These are phyloP conservation scores for Heteromurus nitidus DNA, from an alignment of 2,888 invertebrate genomes.

Conservation along the genomic window DNA sequence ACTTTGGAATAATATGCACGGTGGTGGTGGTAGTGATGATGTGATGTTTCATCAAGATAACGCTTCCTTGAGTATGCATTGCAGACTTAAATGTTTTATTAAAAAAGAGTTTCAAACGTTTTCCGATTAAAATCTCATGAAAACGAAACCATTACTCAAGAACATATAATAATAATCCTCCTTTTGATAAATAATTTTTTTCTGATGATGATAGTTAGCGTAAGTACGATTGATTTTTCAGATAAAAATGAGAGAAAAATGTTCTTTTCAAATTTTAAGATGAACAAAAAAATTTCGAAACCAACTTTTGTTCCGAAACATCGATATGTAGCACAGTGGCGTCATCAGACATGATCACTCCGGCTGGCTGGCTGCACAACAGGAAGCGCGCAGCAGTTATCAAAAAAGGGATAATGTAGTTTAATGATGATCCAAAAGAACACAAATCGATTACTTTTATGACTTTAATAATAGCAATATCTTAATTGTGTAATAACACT, in stretches of 20 bases:
- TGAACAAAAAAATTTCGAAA: neutral
- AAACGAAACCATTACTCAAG: neutral
- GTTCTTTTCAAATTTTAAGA: no score
- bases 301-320: neutral
- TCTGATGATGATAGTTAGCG: constrained; percentile 21
- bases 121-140: neutral
- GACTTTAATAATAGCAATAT: constrained; percentile 50
- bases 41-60: constrained; percentile 39
- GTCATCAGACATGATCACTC: neutral
- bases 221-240: constrained; percentile 1
- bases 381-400: constrained; percentile 43
- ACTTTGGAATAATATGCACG: constrained; percentile 16
- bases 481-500: constrained; percentile 62
- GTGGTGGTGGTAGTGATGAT: no score
- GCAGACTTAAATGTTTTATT: no score
- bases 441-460: constrained; percentile 59
- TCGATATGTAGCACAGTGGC: constrained; percentile 18
- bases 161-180: neutral
- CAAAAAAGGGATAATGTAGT: constrained; percentile 36
- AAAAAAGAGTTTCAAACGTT: constrained; percentile 25
- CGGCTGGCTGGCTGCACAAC: constrained; percentile 15
- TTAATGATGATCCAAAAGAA: constrained; percentile 45
- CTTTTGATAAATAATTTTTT: neutral
- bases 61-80: no score
- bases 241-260: neutral